Base-by-base conservation (phyloP, 2,113 vertebrate genomes). In the Nibea albiflora region DNA sequence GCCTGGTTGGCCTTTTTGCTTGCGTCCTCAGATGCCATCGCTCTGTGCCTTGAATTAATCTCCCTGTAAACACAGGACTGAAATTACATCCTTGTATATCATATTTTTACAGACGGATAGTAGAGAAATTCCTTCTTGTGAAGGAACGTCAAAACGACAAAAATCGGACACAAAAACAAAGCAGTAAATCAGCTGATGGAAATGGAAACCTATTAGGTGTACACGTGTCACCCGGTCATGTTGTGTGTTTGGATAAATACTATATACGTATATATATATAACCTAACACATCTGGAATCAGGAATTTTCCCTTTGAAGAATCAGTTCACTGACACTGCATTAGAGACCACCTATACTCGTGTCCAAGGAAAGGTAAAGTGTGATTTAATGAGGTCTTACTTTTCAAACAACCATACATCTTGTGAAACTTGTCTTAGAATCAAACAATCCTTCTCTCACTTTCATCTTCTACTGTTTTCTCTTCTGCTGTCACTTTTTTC, bases 11-110 rank as follows among this genome's bases (percentile, higher is more conserved):
- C 90, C 65, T 86, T 86, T 46, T 88, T 87, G 28, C 73, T 88
- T 77, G 87, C 87, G 44, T 94, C 94, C 85, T 93, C 94, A 1
- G 91, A 85, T 1, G 78, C 87, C 70, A 52, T 53, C 0, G 90
- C 93, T 52, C 87, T 81, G 15, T 50, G 88, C 50, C 92, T 91
- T 31, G 54, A 89, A 66, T 15, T 85, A 58, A 70, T 69, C 81
- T 96, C 94, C 50, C 92, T 92, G 70, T 4, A n/a, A 65, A 74
- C 44, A 63, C 4, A 82, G 28, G n/a, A 11, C 42, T n/a, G 12
- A 57, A 22, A 26, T 57, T 3, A 63, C 31, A 46, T 28, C 28
- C n/a, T 1, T 1, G 6, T 19, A 47, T 3, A 24, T 19, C 22
- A 5, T 16, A 5, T 39, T 7, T 44, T 7, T 3, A 9, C 15